Evolutionary conservation across 1,140 invertebrate species (phyloP).

Genomic region (Choristoneura fumiferana): DNA sequence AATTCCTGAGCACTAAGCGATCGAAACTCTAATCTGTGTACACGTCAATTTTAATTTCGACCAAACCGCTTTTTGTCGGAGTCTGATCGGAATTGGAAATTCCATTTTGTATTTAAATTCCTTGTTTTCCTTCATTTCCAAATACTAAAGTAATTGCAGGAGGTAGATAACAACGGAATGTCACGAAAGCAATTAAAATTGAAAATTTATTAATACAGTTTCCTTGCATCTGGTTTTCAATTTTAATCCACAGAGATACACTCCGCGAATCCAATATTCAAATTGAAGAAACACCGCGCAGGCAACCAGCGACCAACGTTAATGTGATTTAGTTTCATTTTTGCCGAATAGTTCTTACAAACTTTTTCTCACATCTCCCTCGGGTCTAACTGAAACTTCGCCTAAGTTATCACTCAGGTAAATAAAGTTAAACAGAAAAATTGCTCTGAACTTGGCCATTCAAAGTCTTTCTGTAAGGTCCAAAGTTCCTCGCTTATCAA

Average conservation of each 20-base stretch:
- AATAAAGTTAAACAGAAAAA: constrained; percentile 50
- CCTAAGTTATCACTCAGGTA: constrained; percentile 57
- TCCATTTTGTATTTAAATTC: constrained; percentile 62
- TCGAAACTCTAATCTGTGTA: constrained; percentile 44
- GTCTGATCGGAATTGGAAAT: constrained; percentile 33
- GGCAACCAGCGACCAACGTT: constrained; percentile 44
- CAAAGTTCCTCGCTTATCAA: constrained; percentile 43
- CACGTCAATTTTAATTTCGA: constrained; percentile 64
- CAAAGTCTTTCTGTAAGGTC: constrained; percentile 35
- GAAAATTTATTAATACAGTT: constrained; percentile 21
- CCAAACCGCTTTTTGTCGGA: constrained; percentile 59
- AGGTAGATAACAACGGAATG: too few relatives aligned
- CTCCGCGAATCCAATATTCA: constrained; percentile 39
- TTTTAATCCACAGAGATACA: constrained; percentile 33
- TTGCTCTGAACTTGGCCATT: constrained; percentile 28
- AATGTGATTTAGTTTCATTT: constrained; percentile 56
- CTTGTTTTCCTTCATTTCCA: constrained; percentile 10
- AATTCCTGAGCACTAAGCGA: constrained; percentile 27
- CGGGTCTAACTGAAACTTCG: constrained; percentile 32
- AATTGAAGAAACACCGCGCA: constrained; percentile 40
- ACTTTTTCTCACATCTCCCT: constrained; percentile 33
- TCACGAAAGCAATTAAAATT: too few relatives aligned
- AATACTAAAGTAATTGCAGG: too few relatives aligned
- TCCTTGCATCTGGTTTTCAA: constrained; percentile 26
- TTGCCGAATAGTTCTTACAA: constrained; percentile 44